Evolutionary conservation across 2,113 vertebrate genomes (phyloP), one percentile per base, ranked within the genome.

Genomic region (Perca schrenkii): DNA sequence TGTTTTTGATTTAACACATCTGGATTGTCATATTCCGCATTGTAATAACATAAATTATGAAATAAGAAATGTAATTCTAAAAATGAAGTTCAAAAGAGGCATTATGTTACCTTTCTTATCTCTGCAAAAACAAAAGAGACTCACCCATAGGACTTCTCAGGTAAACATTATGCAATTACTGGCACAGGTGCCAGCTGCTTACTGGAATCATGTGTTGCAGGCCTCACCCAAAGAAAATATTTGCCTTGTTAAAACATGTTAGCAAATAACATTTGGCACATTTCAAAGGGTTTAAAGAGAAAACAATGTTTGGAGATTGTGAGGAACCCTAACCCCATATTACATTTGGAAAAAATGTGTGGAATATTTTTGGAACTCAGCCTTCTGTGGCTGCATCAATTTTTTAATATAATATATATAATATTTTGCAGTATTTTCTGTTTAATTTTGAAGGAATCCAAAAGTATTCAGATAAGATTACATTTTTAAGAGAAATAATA

Each of bases 151-250:
- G 43, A 36, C 19, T 13, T 72, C 19, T 64, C 40, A 40, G 62
- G 1, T 49, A n/a, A 50, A 13, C 5, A 43, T 34, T 34, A 40
- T 10, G 8, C 40, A 10, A 10, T 43, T 10, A 3, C 40, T 43
- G 40, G 2, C 40, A 43, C 8, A 34, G 40, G 40, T 43, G 40
- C 10, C 40, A 43, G 8, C 40, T 43, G 21, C 13, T 19, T 2
- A 17, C 21, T 31, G n/a, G 50, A 5, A 40, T 4, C 10, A 21
- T 68, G 34, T 74, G 21, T 22, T 31, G 0, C 10, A 8, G 34
- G 52, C 52, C 58, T 64, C 58, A 76, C 31, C 65, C 60, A 54
- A 25, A 64, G 19, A 63, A 21, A 63, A 40, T 4, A 69, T 49
- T 68, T 13, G 21, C 16, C 17, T 10, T 43, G 1, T 43, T 43